Percentiles rank a stretch among this genome's conserved stretches.
These are phyloP conservation scores for Sylvietta virens DNA, from an alignment of 2,113 vertebrate genomes.

Conservation along the genomic window DNA sequence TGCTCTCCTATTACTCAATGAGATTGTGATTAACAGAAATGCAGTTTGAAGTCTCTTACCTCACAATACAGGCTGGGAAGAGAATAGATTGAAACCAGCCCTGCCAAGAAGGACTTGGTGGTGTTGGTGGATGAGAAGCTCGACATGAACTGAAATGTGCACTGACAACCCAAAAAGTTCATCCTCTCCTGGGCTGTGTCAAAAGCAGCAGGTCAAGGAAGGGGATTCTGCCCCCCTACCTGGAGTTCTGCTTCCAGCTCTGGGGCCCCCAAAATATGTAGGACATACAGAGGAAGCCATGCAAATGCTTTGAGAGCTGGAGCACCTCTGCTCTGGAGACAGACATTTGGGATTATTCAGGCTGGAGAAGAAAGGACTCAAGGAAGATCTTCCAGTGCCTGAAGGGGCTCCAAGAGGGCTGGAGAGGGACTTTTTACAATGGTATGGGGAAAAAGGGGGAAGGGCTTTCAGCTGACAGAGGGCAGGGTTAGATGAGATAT, in stretches of 20 bases:
- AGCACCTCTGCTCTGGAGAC: neutral
- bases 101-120: neutral
- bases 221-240: neutral
- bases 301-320: neutral
- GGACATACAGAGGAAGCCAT: neutral
- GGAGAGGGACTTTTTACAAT: neutral
- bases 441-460: neutral
- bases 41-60: neutral
- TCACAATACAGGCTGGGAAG: neutral
- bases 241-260: neutral
- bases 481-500: neutral
- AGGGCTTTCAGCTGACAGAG: neutral
- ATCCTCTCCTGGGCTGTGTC: neutral
- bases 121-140: neutral
- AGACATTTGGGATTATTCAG: neutral
- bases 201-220: neutral
- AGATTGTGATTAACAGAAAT: neutral
- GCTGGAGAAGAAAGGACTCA: neutral
- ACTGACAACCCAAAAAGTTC: neutral
- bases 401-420: neutral
- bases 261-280: neutral
- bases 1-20: neutral
- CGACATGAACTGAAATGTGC: neutral
- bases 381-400: neutral
- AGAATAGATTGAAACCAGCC: neutral